Percentiles rank a stretch among this genome's conserved stretches.
These are phyloP conservation scores for Sinocyclocheilus anophthalmus DNA, from an alignment of 2,113 vertebrate genomes.

Conservation along the genomic window DNA sequence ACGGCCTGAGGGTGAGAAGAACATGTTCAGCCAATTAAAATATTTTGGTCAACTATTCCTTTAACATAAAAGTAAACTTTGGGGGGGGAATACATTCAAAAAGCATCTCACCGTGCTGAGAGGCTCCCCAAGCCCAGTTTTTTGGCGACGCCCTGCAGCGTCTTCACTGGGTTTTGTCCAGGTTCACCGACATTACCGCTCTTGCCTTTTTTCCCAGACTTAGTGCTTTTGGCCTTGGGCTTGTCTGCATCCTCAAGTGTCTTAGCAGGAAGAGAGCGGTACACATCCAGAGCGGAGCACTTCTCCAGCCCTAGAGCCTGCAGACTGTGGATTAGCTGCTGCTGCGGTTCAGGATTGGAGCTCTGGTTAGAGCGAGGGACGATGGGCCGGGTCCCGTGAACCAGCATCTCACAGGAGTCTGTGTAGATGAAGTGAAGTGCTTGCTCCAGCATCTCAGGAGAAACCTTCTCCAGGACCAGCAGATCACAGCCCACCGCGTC, in stretches of 20 bases:
- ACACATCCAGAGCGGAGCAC: constrained; percentile 85
- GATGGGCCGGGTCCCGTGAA: constrained; percentile 81
- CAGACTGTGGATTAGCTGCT: constrained; percentile 81
- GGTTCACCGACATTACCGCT: constrained; percentile 72
- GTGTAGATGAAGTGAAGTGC: constrained; percentile 91
- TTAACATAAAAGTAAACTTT: not conserved
- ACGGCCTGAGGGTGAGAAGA: too few species aligned
- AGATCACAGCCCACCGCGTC: constrained; percentile 89
- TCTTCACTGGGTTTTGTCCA: constrained; percentile 84
- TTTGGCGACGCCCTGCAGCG: constrained; percentile 86
- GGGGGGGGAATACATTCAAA: accelerated
- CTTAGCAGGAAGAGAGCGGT: constrained; percentile 77
- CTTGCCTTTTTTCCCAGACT: constrained; percentile 85
- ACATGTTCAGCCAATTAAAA: too few species aligned
- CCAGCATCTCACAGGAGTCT: constrained; percentile 90
- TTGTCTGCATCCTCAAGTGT: constrained; percentile 74
- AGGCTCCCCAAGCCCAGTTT: constrained; percentile 87
- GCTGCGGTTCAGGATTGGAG: constrained; percentile 70
- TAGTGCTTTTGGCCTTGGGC: constrained; percentile 80
- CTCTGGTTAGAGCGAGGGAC: constrained; percentile 62
- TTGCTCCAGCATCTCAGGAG: constrained; percentile 86
- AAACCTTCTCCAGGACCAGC: constrained; percentile 86
- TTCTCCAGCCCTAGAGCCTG: constrained; percentile 80
- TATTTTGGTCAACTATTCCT: too few species aligned
- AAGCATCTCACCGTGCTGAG: constrained; percentile 82